Conservation (phyloP, 2,888 invertebrate species). For the Erebia ligea region DNA sequence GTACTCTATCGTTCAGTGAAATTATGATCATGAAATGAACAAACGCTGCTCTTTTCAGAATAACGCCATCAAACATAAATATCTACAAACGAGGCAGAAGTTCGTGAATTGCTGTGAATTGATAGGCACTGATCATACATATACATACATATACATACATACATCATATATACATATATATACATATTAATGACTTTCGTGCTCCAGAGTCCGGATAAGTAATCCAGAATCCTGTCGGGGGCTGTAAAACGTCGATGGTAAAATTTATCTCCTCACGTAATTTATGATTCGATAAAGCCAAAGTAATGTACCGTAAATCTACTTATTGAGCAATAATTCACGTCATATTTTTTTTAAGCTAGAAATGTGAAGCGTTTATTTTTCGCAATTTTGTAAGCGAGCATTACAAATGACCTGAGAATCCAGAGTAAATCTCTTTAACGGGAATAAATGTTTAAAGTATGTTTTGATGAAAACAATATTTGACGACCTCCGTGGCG, state of each 20-base stretch:
- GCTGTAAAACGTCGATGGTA: constrained; percentile 15
- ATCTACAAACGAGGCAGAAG: not conserved
- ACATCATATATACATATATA: too few relatives aligned
- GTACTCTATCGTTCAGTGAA: too few relatives aligned
- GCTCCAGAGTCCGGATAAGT: not conserved
- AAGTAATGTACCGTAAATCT: constrained; percentile 19
- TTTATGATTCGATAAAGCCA: constrained; percentile 17
- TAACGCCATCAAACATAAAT: not conserved
- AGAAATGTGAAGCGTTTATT: constrained; percentile 6
- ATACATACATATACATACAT: not conserved
- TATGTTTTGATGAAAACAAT: too few relatives aligned
- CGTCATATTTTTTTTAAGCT: constrained; percentile 7
- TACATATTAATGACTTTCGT: not conserved
- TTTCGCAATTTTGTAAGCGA: not conserved
- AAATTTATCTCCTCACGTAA: constrained; percentile 18
- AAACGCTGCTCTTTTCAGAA: not conserved
- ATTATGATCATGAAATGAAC: not conserved
- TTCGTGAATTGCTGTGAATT: not conserved
- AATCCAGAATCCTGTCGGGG: constrained; percentile 5
- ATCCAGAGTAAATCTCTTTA: not conserved
- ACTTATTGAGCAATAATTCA: constrained; percentile 18
- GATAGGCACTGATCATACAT: not conserved
- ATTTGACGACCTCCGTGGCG: too few relatives aligned
- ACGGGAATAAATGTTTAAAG: too few relatives aligned
- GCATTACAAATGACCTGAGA: not conserved